Evolutionary conservation across 1,140 invertebrate species (phyloP), one percentile per base, ranked within the genome.

Genomic region (Colletes latitarsis): DNA sequence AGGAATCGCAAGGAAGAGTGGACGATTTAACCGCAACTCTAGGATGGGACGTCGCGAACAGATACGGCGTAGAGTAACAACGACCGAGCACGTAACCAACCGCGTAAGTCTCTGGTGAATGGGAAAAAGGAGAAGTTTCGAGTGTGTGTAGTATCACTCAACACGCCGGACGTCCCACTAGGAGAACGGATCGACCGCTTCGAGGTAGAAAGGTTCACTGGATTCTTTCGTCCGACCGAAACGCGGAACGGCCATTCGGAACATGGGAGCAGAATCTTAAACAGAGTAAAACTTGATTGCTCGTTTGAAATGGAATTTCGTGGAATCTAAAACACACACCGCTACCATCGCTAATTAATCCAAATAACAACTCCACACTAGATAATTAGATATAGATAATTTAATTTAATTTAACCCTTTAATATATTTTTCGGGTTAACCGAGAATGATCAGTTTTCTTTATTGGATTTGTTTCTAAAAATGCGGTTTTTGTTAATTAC

Each of bases 201-300:
- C 19, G 52, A 79, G 77, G 60, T 79, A 79, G 77, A 79, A 79
- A 79, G 77, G 77, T 73, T 55, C 21, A 19, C 30, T 39, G 52
- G 60, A 79, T 79, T 73, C 77, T 64, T 73, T 79, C 69, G 58
- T 53, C 8, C 60, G 77, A 79, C 62, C 69, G 77, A 79, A 79
- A 79, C 64, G 77, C 77, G 77, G 77, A 79, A 79, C 77, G 77
- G 49, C 69, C 69, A 79, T 30, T 79, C 69, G 77, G 77, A 79
- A 79, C 69, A 73, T 64, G 30, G 58, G 60, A 64, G 69, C 57
- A 73, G 69, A 79, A 73, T 79, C 60, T 49, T 14, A 57, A 79
- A 79, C 39, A 63, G 41, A 57, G 69, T 63, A 79, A 52, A 57
- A 77, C 43, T 46, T 58, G 46, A 70, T 46, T 21, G 58, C 52